Base-by-base conservation (phyloP, 1,140 invertebrate genomes). In the Orius insidiosus region DNA sequence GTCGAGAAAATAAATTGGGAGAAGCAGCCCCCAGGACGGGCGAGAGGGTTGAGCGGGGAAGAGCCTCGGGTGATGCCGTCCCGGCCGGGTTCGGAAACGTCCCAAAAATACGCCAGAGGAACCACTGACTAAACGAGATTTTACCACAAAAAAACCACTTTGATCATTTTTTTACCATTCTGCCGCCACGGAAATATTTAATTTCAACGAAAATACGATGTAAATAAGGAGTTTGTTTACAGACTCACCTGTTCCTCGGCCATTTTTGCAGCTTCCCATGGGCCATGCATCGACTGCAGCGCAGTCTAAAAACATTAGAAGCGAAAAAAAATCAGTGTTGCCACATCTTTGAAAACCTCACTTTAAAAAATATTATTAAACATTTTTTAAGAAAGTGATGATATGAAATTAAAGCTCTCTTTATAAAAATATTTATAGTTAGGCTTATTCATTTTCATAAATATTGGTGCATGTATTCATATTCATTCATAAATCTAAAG, bases 191-290 rank as follows among this genome's bases (percentile, higher is more conserved):
- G 14, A 24, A 33, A 11, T 19, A n/a, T 34, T 34, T 15, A 44
- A 31, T 34, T 34, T 34, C 42, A 31, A 44, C 16, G 24, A 7
- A 24, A 24, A 4, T 24, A 32, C 10, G 24, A 10, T 11, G 13
- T 39, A 41, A 47, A 45, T 35, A 50, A 40, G 42, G 38, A 52
- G 11, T 58, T 60, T 61, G 52, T 55, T 63, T 58, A 56, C 54
- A 54, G 55, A 64, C 63, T 66, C 62, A 72, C 70, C 68, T 71
- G 69, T 66, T 71, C 68, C 55, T 71, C 69, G 65, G 69, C 69
- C 70, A 72, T 72, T 69, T 69, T 52, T 35, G 24, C 36, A 16
- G 42, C 47, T 30, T 41, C 47, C 44, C 36, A 24, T 24, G 24
- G 24, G 33, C 47, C 47, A 49, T 49, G 16, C 47, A 49, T 35